Evolutionary conservation across 2,888 invertebrate species (phyloP), one percentile per base, ranked within the genome.

Genomic region (Drosophila greeni): DNA sequence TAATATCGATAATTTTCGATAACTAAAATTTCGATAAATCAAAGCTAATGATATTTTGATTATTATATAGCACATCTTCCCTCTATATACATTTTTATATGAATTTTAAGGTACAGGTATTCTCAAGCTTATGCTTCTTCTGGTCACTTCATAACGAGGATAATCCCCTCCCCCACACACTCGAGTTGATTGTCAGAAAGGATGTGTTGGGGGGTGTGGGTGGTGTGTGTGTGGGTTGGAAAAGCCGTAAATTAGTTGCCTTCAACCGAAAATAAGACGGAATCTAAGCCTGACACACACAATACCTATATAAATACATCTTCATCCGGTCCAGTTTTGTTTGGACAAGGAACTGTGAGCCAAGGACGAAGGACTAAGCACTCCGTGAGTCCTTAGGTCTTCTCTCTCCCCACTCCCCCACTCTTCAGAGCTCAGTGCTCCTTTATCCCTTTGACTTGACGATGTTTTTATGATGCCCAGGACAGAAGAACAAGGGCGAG

Each of bases 241-340:
- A 72, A 65, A 59, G 53, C 64, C 70, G 66, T 64, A 75, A 75
- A 75, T 75, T 78, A 75, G 79, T 65, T 60, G 58, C 51, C 82
- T 70, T 66, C 39, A 34, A 53, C 54, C 36, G 31, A 45, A 48
- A 61, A 70, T 75, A 75, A 81, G 68, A 68, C 64, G 57, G 36
- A 39, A 43, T 49, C 66, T 81, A 83, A 83, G 79, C 78, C 64
- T 68, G 47, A 33, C 77, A 71, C 77, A 72, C 47, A 18, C 48
- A 48, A 24, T 36, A 24, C 51, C 31, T 16, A 5, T 14, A 20
- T 16, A 47, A 33, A 54, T 54, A 59, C 60, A 37, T 59, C 59
- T 59, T 43, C 18, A 58, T 37, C 59, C 59, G 59, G 59, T 59
- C 40, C 55, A 53, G 55, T 54, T 53, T 34, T 34, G 42, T 23